Evolutionary conservation across 2,113 vertebrate species (phyloP).

Genomic region (Opisthocomus hoazin): DNA sequence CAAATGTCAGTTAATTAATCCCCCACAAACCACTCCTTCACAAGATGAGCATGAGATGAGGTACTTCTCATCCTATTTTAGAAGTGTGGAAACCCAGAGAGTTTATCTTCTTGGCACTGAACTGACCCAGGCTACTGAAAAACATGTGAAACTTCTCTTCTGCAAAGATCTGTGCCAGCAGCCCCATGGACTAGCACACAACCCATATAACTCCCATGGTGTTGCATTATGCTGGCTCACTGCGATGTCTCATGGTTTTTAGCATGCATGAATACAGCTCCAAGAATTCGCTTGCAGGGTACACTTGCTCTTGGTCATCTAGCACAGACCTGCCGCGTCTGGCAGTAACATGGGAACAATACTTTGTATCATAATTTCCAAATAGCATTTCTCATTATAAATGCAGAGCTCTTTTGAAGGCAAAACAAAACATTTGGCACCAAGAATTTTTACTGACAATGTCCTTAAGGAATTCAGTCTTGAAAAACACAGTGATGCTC

Average conservation of each 20-base stretch:
- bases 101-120: background rate
- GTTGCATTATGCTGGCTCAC: background rate
- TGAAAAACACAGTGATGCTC: background rate
- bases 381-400: background rate
- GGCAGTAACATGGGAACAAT: background rate
- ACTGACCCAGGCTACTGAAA: background rate
- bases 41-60: background rate
- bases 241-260: background rate
- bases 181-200: background rate
- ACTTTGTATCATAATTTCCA: constrained; percentile 18
- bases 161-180: background rate
- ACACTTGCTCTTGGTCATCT: constrained; percentile 8
- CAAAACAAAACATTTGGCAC: background rate
- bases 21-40: background rate
- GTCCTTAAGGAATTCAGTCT: background rate
- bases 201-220: background rate
- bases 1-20: background rate
- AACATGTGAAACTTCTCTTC: background rate
- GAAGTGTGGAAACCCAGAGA: background rate
- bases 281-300: constrained; percentile 15
- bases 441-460: background rate
- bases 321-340: constrained; percentile 5
- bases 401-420: background rate
- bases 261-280: background rate
- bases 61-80: background rate